Evolutionary conservation across 1,140 invertebrate species (phyloP), one percentile per base, ranked within the genome.

Genomic region (Cydia fagiglandana): DNA sequence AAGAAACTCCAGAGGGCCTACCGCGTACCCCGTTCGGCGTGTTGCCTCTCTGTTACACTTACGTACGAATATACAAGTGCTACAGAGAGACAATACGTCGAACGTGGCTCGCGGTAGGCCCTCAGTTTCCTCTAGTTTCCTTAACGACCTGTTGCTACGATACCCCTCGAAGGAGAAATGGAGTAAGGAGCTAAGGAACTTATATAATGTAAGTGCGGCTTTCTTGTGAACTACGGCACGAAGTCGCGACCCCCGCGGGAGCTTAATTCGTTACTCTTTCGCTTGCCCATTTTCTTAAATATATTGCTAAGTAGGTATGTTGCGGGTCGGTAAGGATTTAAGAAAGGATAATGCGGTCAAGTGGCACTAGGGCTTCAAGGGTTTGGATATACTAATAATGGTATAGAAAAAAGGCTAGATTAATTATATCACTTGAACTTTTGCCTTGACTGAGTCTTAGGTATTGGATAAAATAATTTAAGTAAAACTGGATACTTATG

Each of bases 131-230:
- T 79, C 76, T 80, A 84, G 82, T 86, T 86, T 85, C 83, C 76
- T 81, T 84, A 84, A 84, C 81, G 81, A 89, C 87, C 87, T 88
- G 87, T 88, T 88, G 87, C 87, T 83, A 81, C 56, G 78, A 79
- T 79, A 84, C 34, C 47, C 74, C 77, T 79, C 20, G 7, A 61
- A 61, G 9, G 56, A 24, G 56, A 61, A 61, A 61, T n/a, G 56
- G 20, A 20, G 20, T 61, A 61, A 61, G 7, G 24, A 24, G 9
- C 56, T 24, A 24, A 17, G 56, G 20, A 61, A 24, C 56, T 24
- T 24, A 61, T 61, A n/a, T 20, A 24, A 61, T 24, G 20, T 12
- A 61, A 61, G 56, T 61, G 56, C 56, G 10, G 2, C n/a, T 61
- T 61, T 61, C 56, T 24, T 61, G 7, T 61, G 56, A 61, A 24